Evolutionary conservation across 2,888 invertebrate species (phyloP), one percentile per base, ranked within the genome.

Genomic region (Xanthia togata): DNA sequence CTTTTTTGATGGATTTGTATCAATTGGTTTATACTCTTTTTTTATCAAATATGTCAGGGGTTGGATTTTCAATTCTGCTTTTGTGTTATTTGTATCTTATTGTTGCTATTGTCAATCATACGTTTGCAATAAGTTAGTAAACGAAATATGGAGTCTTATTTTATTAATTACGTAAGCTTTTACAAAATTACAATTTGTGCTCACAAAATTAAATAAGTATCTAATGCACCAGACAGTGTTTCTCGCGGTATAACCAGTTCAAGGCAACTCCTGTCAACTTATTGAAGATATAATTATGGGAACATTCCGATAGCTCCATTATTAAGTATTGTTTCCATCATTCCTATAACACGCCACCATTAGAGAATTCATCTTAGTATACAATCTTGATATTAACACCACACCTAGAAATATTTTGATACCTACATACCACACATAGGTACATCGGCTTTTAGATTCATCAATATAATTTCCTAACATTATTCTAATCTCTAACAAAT

Each of bases 1-100:
- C 84, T 74, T 79, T 91, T 90, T 89, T 91, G 90, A 91, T 89
- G 87, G 88, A 90, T 91, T 91, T 90, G 88, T 90, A 88, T 90
- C 91, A 91, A 91, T 89, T 89, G 89, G 89, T 90, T 91, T 90
- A 88, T 87, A 71, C 59, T 88, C 85, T 87, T 80, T 31, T 84
- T 68, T 76, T 68, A 63, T 72, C 55, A 73, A 81, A 80, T 65
- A 72, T 79, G 77, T 72, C 67, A 75, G 67, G 76, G 79, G 67
- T 79, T 77, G 75, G 67, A 69, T 67, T 78, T 79, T 76, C 20
- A 67, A 81, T 79, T 77, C 68, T 70, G 14, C 41, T 74, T 65
- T 65, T 67, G 68, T 72, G 53, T 71, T 63, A 59, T 62, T 77
- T 74, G 55, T 81, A 50, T 71, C 4, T 64, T 11, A 67, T 67